Evolutionary conservation across 2,113 vertebrate genomes (phyloP).

Genomic region (Tilapia sparmanii): DNA sequence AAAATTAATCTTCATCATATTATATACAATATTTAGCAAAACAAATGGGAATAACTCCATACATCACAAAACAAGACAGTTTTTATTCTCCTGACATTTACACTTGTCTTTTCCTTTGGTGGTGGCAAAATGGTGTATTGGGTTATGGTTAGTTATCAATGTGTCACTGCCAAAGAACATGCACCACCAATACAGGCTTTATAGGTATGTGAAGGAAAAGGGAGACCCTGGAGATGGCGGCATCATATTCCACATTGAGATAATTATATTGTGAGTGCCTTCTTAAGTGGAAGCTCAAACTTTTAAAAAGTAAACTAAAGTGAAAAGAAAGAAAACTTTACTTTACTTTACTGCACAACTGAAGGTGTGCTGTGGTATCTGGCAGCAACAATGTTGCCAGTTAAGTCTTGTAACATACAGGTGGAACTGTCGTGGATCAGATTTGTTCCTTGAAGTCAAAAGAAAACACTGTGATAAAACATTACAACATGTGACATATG

Average conservation of each 20-base stretch:
- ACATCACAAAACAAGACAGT: not conserved
- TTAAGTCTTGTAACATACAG: not conserved
- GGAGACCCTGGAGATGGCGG: not conserved
- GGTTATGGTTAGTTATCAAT: not conserved
- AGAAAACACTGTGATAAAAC: not conserved
- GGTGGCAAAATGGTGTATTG: not conserved
- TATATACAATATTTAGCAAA: accelerated
- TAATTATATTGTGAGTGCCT: not conserved
- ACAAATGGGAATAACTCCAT: accelerated
- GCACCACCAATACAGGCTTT: not conserved
- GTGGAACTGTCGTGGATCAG: accelerated
- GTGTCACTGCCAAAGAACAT: not conserved
- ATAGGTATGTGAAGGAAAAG: not conserved
- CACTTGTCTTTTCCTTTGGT: not conserved
- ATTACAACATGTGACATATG: not conserved
- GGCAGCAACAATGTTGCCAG: not conserved
- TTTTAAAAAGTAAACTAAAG: not conserved
- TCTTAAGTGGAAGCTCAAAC: not conserved
- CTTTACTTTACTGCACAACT: no score
- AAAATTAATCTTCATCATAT: not conserved
- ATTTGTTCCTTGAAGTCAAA: not conserved
- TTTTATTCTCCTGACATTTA: not conserved
- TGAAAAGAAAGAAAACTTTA: not conserved
- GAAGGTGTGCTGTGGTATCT: not conserved
- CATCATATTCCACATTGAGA: not conserved